A percentile compares a stretch with the other conserved stretches of the same genome.
phyloP scores from a whole-genome alignment of 2,113 vertebrate species.

The Hyperopisus bebe region DNA sequence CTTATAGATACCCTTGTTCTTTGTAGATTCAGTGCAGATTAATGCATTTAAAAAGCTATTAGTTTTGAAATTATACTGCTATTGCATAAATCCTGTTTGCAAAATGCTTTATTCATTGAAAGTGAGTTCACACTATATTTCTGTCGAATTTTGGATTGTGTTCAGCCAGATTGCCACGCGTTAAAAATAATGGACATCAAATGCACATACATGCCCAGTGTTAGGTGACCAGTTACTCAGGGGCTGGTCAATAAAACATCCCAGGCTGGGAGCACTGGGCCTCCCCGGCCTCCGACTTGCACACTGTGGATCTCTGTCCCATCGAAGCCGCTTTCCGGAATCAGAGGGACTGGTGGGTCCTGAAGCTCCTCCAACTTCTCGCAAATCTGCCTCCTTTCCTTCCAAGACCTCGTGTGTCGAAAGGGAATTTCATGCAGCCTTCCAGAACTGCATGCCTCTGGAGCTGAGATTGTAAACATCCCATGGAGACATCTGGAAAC shows the following conservation, averaged over 20 bases:
- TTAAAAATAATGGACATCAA: conserved; percentile 40
- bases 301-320: conserved; percentile 43
- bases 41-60: background rate
- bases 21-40: conserved; percentile 5
- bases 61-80: background rate
- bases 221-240: conserved; percentile 59
- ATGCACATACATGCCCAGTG: conserved; percentile 35
- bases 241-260: conserved; percentile 51
- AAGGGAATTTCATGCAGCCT: conserved; percentile 38
- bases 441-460: conserved; percentile 44
- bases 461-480: conserved; percentile 52
- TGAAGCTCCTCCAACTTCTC: background rate
- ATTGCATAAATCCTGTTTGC: background rate
- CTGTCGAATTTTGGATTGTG: conserved; percentile 14
- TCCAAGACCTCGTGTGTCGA: background rate
- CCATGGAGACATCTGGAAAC: conserved; percentile 56
- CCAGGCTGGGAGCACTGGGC: conserved; percentile 53
- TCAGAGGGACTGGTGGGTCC: conserved; percentile 8
- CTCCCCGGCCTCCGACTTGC: conserved; percentile 48
- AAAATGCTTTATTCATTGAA: background rate
- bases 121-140: background rate
- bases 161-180: conserved; percentile 26
- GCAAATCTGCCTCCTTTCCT: background rate
- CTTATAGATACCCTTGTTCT: background rate
- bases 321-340: conserved; percentile 34